A percentile compares a stretch with the other conserved stretches of the same genome.
Evolutionary conservation across 2,797 vertebrate genomes (phyloP).

Genomic region (Gallinago nigripennis): DNA sequence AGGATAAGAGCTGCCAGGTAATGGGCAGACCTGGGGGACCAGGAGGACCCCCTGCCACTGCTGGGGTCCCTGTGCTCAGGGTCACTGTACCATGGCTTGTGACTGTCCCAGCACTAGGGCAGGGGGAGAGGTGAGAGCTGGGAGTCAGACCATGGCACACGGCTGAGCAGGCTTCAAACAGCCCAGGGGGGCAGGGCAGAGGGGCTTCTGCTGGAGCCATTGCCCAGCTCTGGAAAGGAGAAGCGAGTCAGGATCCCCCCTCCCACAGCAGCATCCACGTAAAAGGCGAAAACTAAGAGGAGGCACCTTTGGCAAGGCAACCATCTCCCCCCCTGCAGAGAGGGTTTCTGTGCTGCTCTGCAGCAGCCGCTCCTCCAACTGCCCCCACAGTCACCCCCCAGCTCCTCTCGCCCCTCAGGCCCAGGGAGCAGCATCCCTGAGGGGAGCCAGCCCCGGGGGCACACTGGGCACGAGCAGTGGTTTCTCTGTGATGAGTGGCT

Average conservation of each 20-base stretch:
- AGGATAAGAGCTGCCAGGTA: constrained; percentile 79
- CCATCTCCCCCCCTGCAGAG: rapidly evolving
- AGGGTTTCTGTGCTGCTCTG: neutral
- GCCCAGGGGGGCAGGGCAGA: rapidly evolving
- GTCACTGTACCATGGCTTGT: neutral
- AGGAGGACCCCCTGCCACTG: neutral
- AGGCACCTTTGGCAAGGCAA: neutral
- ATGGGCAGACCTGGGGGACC: neutral
- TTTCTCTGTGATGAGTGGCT: neutral
- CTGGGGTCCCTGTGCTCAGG: neutral
- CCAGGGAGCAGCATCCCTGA: rapidly evolving
- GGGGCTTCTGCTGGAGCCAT: neutral
- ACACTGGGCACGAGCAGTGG: rapidly evolving
- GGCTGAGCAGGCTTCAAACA: neutral
- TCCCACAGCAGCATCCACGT: neutral
- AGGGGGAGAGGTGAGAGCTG: neutral
- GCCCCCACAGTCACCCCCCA: rapidly evolving
- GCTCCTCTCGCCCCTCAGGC: neutral
- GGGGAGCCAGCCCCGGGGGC: neutral
- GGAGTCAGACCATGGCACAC: rapidly evolving
- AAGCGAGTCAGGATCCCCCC: neutral
- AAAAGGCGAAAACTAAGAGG: neutral
- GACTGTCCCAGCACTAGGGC: neutral
- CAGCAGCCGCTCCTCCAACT: rapidly evolving
- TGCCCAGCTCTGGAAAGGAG: neutral